phyloP scores from a whole-genome alignment of 2,797 vertebrate genomes.

The Argya squamiceps region DNA sequence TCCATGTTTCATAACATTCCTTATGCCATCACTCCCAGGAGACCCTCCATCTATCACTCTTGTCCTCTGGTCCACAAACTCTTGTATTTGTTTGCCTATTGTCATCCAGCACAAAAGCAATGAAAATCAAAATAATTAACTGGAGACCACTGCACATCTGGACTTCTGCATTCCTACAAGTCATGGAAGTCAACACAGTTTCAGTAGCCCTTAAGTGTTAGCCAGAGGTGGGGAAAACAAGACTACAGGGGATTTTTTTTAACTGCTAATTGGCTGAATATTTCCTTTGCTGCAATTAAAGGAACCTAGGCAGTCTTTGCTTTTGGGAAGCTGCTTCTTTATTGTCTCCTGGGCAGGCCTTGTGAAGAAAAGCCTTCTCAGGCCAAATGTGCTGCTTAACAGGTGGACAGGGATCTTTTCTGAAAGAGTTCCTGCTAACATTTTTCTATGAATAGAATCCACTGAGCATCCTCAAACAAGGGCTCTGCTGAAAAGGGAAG shows the following conservation, averaged over 20 bases:
- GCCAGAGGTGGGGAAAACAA: neutral
- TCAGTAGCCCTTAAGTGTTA: neutral
- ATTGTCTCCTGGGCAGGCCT: neutral
- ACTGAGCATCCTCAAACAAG: neutral
- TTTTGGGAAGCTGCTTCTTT: neutral
- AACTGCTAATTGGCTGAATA: neutral
- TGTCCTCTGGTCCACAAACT: accelerated
- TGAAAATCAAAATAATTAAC: neutral
- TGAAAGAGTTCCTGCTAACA: neutral
- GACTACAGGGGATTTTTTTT: neutral
- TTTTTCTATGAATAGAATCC: slow-evolving; percentile 47
- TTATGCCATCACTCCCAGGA: neutral
- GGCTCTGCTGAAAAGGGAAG: slow-evolving; percentile 67
- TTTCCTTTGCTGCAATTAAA: neutral
- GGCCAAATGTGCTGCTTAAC: neutral
- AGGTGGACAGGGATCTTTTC: neutral
- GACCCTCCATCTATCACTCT: neutral
- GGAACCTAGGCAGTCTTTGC: accelerated
- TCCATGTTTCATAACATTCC: neutral
- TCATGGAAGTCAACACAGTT: accelerated
- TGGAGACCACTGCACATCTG: neutral
- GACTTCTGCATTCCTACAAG: neutral
- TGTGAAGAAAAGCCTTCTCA: neutral
- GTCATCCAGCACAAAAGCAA: neutral
- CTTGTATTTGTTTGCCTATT: neutral